Conservation (phyloP, 1,140 invertebrate genomes). For the Homalodisca vitripennis region DNA sequence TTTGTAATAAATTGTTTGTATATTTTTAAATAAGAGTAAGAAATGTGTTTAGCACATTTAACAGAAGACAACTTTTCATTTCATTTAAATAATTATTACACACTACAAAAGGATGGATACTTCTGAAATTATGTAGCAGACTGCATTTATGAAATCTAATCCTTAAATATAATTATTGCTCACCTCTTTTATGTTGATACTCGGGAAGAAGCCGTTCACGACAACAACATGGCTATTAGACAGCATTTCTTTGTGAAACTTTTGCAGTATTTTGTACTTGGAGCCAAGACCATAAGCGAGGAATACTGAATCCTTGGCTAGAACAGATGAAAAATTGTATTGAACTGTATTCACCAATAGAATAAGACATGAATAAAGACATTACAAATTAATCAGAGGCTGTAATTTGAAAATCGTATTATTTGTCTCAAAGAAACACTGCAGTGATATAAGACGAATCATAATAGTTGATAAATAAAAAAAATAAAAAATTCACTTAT, state of each 20-base stretch:
- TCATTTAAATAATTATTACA: background rate
- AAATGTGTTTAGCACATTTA: background rate
- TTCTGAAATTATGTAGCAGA: background rate
- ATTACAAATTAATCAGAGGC: too few species aligned
- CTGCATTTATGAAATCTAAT: background rate
- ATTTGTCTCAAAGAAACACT: too few species aligned
- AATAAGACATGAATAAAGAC: too few species aligned
- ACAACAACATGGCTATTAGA: constrained; percentile 69
- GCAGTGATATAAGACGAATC: too few species aligned
- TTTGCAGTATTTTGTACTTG: constrained; percentile 73
- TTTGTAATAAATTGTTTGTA: too few species aligned
- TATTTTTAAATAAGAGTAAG: too few species aligned
- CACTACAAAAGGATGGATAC: background rate
- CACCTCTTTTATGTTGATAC: constrained; percentile 80
- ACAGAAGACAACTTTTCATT: background rate
- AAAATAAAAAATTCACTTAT: too few species aligned
- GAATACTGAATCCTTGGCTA: constrained; percentile 85
- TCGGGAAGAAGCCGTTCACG: constrained; percentile 91
- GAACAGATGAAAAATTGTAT: too few species aligned
- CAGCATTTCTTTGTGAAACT: constrained; percentile 70
- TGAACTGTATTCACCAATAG: too few species aligned
- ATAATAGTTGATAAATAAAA: too few species aligned
- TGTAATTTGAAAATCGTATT: too few species aligned
- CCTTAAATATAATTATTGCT: constrained; percentile 21
- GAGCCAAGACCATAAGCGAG: constrained; percentile 88